Conservation (phyloP, 2,888 invertebrate species). For the Pocota personata region DNA sequence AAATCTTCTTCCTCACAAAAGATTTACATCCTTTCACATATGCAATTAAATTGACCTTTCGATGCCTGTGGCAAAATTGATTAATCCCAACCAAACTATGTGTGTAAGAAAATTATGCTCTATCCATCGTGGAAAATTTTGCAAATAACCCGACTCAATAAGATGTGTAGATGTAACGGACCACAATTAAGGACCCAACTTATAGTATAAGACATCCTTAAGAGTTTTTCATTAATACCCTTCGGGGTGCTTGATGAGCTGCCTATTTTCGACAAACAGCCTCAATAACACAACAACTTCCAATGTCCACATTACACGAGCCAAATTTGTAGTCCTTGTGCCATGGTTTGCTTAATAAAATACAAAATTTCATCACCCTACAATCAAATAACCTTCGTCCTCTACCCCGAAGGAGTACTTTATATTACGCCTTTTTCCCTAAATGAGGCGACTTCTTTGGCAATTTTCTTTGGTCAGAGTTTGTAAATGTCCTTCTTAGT, state of each 20-base stretch:
- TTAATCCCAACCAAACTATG: slow-evolving; percentile 40
- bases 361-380: slow-evolving; percentile 58
- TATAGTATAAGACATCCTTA: slow-evolving; percentile 17
- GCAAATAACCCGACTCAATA: slow-evolving; percentile 49
- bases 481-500: slow-evolving; percentile 55
- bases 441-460: slow-evolving; percentile 49
- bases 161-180: slow-evolving; percentile 15
- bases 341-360: slow-evolving; percentile 56
- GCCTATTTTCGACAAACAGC: slow-evolving; percentile 50
- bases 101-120: slow-evolving; percentile 7
- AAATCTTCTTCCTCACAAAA: slow-evolving; percentile 16
- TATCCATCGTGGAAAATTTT: neutral
- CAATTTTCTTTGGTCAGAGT: slow-evolving; percentile 35
- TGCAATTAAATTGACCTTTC: slow-evolving; percentile 5
- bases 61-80: slow-evolving; percentile 47
- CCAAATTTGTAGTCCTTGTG: slow-evolving; percentile 47
- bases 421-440: slow-evolving; percentile 40
- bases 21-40: slow-evolving; percentile 17
- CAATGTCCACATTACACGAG: slow-evolving; percentile 53
- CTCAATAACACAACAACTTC: slow-evolving; percentile 40
- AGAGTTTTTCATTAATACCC: slow-evolving; percentile 60
- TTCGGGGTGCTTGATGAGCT: slow-evolving; percentile 43
- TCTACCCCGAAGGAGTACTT: neutral
- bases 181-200: slow-evolving; percentile 42
- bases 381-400: neutral